Percentiles rank a stretch among this genome's conserved stretches.
Conservation (phyloP, 2,888 invertebrate genomes). For the Neuroscelio doddi region DNA sequence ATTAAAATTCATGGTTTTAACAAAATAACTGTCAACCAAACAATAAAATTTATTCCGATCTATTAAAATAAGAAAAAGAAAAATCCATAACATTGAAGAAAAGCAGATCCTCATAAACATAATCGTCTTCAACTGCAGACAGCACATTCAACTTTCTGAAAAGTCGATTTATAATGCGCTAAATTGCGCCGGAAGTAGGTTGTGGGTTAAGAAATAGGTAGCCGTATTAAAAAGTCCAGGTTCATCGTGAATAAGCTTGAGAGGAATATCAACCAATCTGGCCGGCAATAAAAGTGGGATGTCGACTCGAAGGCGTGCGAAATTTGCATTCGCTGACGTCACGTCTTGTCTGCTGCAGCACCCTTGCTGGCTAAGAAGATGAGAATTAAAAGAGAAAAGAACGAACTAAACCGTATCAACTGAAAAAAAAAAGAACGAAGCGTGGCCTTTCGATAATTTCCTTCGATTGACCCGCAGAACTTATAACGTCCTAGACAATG, state of each 20-base stretch:
- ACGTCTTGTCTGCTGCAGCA: conserved; percentile 51
- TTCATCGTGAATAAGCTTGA: conserved; percentile 27
- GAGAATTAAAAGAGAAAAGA: conserved; percentile 6
- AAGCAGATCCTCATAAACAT: no score
- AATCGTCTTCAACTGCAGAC: no score
- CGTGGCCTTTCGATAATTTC: conserved; percentile 32
- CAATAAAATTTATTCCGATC: no score
- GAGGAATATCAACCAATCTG: conserved; percentile 59
- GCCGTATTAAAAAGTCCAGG: conserved; percentile 2
- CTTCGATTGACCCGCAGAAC: conserved; percentile 36
- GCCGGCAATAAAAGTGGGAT: conserved; percentile 54
- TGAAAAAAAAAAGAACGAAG: background rate
- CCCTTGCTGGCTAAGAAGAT: conserved; percentile 10
- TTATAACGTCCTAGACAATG: conserved; percentile 34
- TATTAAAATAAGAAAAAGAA: no score
- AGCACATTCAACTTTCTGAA: conserved; percentile 9
- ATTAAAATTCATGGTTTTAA: no score
- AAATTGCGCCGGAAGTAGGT: conserved; percentile 18
- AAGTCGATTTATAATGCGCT: conserved; percentile 13
- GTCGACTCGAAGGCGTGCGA: conserved; percentile 44
- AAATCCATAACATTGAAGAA: no score
- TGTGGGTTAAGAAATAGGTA: conserved; percentile 11
- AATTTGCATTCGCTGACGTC: conserved; percentile 64
- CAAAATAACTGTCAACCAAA: no score
- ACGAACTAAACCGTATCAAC: background rate